These are phyloP conservation scores for Nomada hirtipes DNA, from an alignment of 2,888 invertebrate genomes.

Conservation along the genomic window DNA sequence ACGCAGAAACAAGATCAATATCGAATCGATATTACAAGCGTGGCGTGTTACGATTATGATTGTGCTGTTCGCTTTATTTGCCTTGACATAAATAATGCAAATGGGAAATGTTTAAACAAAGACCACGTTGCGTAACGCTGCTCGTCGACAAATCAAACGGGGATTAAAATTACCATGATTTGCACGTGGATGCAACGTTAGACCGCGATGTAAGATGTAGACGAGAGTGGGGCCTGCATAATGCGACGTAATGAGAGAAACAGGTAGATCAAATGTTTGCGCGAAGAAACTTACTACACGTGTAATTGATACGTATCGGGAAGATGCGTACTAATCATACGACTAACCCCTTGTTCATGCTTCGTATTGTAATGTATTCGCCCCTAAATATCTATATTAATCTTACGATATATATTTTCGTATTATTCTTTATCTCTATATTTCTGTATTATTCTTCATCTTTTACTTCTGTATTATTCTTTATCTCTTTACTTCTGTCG, in stretches of 20 bases:
- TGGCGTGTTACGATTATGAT: neutral
- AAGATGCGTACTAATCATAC: neutral
- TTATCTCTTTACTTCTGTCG: too few species aligned
- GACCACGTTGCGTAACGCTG: conserved; percentile 19
- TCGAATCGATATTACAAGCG: conserved; percentile 6
- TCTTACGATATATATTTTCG: too few species aligned
- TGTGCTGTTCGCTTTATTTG: conserved; percentile 1
- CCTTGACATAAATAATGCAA: conserved; percentile 13
- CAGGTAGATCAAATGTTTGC: conserved; percentile 20
- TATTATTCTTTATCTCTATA: too few species aligned
- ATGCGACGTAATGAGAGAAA: conserved; percentile 15
- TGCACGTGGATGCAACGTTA: neutral
- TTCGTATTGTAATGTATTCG: too few species aligned
- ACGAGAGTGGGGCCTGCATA: conserved; percentile 2
- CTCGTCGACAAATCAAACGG: neutral
- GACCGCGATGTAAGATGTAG: conserved; percentile 8
- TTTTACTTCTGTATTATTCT: too few species aligned
- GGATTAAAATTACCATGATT: conserved; percentile 22
- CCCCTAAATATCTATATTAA: too few species aligned
- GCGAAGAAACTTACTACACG: neutral
- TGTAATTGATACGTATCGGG: conserved; percentile 27
- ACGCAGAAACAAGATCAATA: neutral
- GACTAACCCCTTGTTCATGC: neutral
- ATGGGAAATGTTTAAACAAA: conserved; percentile 15
- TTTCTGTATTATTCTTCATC: too few species aligned